A percentile compares a stretch with the other conserved stretches of the same genome.
These are phyloP conservation scores for Esperia sulphurella DNA, from an alignment of 2,888 invertebrate genomes.

Conservation along the genomic window DNA sequence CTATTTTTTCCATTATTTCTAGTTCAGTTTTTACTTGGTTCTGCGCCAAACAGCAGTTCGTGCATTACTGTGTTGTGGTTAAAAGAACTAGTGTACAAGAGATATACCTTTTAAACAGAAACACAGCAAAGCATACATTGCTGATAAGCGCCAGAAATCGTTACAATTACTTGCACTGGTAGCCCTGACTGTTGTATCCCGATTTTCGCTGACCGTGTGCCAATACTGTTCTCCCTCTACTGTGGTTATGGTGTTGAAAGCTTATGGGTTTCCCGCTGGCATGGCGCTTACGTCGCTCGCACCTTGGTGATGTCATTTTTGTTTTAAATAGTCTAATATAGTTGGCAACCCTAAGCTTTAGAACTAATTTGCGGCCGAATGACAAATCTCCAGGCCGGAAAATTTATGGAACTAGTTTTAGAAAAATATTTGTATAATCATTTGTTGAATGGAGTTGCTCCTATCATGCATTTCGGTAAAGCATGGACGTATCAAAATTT, in stretches of 20 bases:
- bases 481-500: neutral
- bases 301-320: conserved; percentile 14
- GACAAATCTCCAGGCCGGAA: neutral
- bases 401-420: neutral
- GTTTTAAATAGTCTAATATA: conserved; percentile 15
- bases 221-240: neutral
- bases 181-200: no score
- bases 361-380: conserved; percentile 7
- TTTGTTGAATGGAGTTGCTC: neutral
- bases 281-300: conserved; percentile 48
- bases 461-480: neutral
- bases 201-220: neutral
- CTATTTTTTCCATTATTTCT: no score
- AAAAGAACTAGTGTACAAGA: no score
- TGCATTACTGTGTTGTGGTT: no score
- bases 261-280: conserved; percentile 66
- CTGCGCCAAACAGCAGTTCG: no score
- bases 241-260: conserved; percentile 43
- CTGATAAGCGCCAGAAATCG: no score
- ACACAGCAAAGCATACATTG: no score
- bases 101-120: no score
- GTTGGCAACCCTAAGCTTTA: conserved; percentile 65
- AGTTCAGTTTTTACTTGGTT: no score
- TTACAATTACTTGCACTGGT: neutral
- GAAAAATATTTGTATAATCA: neutral